Percentiles rank a stretch among this genome's conserved stretches.
Evolutionary conservation across 1,140 invertebrate species (phyloP).

Genomic region (Drosophila paulistorum): DNA sequence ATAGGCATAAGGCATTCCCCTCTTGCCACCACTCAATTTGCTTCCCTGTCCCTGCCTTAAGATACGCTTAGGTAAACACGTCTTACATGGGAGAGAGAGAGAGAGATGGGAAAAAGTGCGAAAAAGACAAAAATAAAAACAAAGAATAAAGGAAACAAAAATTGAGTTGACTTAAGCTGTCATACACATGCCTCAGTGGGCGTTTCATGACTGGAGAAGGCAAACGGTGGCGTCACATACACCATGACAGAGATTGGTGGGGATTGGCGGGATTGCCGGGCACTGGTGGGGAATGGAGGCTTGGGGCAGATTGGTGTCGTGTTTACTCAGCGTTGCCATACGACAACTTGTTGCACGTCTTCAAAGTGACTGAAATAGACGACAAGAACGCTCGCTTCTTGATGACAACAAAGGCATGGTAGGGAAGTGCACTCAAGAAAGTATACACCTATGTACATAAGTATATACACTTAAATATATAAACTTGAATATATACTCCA

Average conservation of each 20-base stretch:
- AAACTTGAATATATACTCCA: too few relatives aligned
- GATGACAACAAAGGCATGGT: slow-evolving; percentile 10
- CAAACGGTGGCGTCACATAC: slow-evolving; percentile 3
- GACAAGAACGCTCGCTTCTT: neutral
- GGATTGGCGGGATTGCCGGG: neutral
- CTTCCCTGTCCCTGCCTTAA: neutral
- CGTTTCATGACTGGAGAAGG: neutral
- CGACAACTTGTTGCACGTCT: slow-evolving; percentile 74
- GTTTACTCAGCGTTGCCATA: slow-evolving; percentile 70
- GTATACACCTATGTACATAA: neutral
- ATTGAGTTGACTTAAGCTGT: slow-evolving; percentile 75
- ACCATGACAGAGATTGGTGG: neutral
- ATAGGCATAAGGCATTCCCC: neutral
- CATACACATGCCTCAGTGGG: slow-evolving; percentile 56
- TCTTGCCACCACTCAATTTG: neutral
- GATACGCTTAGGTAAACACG: slow-evolving; percentile 55
- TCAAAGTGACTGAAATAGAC: slow-evolving; percentile 6
- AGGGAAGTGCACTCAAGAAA: neutral
- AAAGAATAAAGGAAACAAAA: slow-evolving; percentile 20
- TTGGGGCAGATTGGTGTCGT: slow-evolving; percentile 36
- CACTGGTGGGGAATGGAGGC: neutral
- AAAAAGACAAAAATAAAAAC: neutral
- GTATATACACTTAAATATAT: too few relatives aligned
- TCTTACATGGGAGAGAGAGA: slow-evolving; percentile 20
- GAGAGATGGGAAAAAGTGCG: slow-evolving; percentile 40